Percentiles rank a stretch among this genome's conserved stretches.
Evolutionary conservation across 2,113 vertebrate species (phyloP).

Genomic region (Cebidichthys violaceus): DNA sequence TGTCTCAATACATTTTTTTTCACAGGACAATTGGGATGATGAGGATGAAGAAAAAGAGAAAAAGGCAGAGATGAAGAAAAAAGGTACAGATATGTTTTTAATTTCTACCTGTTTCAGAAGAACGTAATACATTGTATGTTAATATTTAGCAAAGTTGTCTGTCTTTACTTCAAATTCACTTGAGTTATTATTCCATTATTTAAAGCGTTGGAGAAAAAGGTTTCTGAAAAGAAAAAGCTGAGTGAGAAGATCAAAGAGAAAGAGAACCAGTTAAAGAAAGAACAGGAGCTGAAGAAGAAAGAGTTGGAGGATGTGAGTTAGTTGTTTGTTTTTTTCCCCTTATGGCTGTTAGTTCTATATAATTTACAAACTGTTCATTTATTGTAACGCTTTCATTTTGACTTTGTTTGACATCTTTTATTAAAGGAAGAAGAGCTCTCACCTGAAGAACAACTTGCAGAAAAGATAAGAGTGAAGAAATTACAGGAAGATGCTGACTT

Average conservation of each 20-base stretch:
- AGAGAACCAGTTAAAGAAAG: conserved; percentile 91
- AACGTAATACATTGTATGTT: not conserved
- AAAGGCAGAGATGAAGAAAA: conserved; percentile 60
- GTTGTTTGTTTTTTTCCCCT: not conserved
- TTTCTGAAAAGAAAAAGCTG: conserved; percentile 97
- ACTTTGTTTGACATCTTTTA: not conserved
- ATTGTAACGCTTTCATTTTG: conserved; percentile 8
- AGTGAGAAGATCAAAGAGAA: conserved; percentile 97
- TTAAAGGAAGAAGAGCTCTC: conserved; percentile 80
- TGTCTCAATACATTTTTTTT: not conserved
- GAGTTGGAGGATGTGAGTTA: conserved; percentile 84
- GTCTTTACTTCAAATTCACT: not conserved
- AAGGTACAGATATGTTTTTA: conserved; percentile 36
- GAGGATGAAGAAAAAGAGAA: conserved; percentile 84
- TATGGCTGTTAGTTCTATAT: not conserved
- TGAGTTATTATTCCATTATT: not conserved
- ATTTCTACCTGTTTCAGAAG: not conserved
- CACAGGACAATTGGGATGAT: conserved; percentile 98
- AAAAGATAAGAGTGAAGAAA: conserved; percentile 93
- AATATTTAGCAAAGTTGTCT: not conserved
- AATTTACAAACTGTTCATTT: not conserved
- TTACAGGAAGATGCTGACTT: conserved; percentile 95
- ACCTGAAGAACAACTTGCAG: conserved; percentile 90
- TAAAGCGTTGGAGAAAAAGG: conserved; percentile 86
- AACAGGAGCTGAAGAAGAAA: conserved; percentile 80